These are phyloP conservation scores for Antedon mediterranea DNA, from an alignment of 53 echinoderm and acorn worm genomes.

Conservation along the genomic window DNA sequence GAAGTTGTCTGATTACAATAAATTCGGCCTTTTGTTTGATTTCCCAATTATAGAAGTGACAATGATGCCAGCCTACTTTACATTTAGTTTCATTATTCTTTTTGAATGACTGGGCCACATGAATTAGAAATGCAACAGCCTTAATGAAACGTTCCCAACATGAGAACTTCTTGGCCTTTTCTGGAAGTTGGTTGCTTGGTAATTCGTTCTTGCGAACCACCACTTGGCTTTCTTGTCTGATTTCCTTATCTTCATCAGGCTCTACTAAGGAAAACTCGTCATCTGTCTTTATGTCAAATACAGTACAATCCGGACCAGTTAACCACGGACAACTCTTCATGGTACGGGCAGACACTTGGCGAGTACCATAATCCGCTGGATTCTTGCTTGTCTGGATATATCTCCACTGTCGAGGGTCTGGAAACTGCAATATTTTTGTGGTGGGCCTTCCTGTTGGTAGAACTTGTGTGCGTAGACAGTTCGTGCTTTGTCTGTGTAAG, in stretches of 20 bases:
- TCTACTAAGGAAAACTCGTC: neutral
- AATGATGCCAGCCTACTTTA: neutral
- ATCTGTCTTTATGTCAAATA: neutral
- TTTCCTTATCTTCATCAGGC: slow-evolving; percentile 10
- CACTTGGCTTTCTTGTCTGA: neutral
- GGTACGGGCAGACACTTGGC: neutral
- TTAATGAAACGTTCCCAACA: slow-evolving; percentile 9
- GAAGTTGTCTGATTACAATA: neutral
- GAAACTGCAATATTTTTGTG: slow-evolving; percentile 1
- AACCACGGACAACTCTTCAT: slow-evolving; percentile 4
- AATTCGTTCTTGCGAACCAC: neutral
- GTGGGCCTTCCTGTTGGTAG: neutral
- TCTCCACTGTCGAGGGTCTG: slow-evolving; percentile 14
- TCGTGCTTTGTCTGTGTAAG: slow-evolving; percentile 11
- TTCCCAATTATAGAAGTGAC: neutral
- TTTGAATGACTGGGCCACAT: neutral
- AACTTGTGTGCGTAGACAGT: slow-evolving; percentile 18
- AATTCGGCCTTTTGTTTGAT: neutral
- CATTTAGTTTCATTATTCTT: neutral
- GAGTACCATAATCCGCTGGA: slow-evolving; percentile 27
- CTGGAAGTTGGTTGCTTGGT: neutral
- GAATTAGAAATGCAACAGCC: neutral
- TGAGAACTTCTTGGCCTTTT: too few relatives aligned
- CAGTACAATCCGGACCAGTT: slow-evolving; percentile 2
- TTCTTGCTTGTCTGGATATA: slow-evolving; percentile 17